Evolutionary conservation across 2,888 invertebrate genomes (phyloP).

Genomic region (Melikaiella ostensackeni): DNA sequence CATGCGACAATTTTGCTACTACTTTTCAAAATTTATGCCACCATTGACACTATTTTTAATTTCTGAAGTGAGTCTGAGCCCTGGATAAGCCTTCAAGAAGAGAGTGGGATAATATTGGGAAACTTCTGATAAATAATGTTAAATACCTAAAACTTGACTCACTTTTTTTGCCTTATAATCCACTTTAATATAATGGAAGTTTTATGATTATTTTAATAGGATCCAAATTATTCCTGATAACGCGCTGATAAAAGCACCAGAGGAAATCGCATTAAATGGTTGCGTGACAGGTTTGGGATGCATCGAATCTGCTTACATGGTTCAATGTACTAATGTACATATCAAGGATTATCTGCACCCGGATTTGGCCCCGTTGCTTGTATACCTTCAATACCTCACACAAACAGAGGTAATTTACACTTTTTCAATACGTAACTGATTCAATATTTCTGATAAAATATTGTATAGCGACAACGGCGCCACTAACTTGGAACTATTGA

Average conservation of each 20-base stretch:
- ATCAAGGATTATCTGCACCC: constrained; percentile 82
- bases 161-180: no score
- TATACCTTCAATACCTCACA: constrained; percentile 91
- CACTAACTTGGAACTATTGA: no score
- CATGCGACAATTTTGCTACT: no score
- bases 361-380: constrained; percentile 85
- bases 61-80: no score
- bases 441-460: no score
- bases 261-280: constrained; percentile 77
- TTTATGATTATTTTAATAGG: constrained; percentile 61
- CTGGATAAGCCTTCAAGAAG: background rate
- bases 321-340: constrained; percentile 82
- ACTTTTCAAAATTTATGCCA: no score
- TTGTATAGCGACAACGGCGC: no score
- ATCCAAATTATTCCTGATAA: constrained; percentile 78
- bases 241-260: constrained; percentile 74
- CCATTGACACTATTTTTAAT: no score
- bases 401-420: constrained; percentile 85
- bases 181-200: background rate
- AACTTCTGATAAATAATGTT: no score
- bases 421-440: no score
- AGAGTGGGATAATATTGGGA: background rate
- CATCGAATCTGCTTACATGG: constrained; percentile 87
- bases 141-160: no score
- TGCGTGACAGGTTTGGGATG: constrained; percentile 89